Conservation (phyloP, 2,888 invertebrate species). For the Leptura quadrifasciata region DNA sequence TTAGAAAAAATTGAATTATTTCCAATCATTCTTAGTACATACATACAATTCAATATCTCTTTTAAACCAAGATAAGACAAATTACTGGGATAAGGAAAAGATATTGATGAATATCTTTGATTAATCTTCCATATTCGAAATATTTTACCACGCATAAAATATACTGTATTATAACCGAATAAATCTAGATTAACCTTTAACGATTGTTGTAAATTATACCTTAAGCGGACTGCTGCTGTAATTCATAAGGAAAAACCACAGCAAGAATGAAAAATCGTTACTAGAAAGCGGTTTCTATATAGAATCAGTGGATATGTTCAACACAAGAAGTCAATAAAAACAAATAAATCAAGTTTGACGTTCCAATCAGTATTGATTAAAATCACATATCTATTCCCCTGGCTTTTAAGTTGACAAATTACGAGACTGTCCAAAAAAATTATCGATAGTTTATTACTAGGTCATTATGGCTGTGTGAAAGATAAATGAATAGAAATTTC, state of each 20-base stretch:
- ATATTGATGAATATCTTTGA: no score
- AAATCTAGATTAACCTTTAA: not conserved
- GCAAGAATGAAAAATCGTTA: not conserved
- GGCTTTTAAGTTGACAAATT: constrained; percentile 17
- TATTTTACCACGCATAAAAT: no score
- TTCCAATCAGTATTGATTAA: constrained; percentile 22
- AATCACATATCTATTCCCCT: constrained; percentile 9
- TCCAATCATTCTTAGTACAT: no score
- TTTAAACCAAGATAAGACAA: no score
- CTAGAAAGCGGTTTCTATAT: not conserved
- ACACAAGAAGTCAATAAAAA: constrained; percentile 1
- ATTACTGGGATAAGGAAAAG: no score
- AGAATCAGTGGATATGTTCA: constrained; percentile 6
- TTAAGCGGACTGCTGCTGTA: not conserved
- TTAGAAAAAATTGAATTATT: no score
- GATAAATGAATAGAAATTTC: constrained; percentile 11
- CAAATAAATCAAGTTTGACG: constrained; percentile 19
- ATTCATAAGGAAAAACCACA: not conserved
- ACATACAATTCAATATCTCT: no score
- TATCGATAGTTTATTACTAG: constrained; percentile 22
- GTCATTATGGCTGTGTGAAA: constrained; percentile 3
- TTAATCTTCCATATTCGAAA: no score
- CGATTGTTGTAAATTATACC: not conserved
- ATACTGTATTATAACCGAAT: no score
- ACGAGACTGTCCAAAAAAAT: constrained; percentile 7